These are phyloP conservation scores for Heteropelma amictum DNA, from an alignment of 2,888 invertebrate genomes.

Conservation along the genomic window DNA sequence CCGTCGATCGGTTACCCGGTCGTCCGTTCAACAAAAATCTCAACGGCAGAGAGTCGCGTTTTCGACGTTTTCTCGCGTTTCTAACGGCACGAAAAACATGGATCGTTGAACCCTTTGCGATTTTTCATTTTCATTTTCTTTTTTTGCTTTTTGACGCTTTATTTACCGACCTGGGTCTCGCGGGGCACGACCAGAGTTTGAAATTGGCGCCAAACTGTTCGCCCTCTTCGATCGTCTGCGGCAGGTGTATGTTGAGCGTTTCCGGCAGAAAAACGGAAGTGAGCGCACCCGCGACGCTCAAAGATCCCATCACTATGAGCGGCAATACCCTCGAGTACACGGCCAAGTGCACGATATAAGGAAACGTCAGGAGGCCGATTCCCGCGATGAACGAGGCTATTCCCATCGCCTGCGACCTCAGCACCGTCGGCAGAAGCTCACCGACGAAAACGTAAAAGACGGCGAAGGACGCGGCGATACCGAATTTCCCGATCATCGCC, in stretches of 20 bases:
- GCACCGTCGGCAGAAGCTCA: slow-evolving; percentile 83
- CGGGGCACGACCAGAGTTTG: slow-evolving; percentile 80
- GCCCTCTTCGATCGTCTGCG: slow-evolving; percentile 83
- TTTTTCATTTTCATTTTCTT: not conserved
- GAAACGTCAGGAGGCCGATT: slow-evolving; percentile 82
- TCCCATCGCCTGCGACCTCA: slow-evolving; percentile 84
- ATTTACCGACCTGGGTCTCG: slow-evolving; percentile 68
- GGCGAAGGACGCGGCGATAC: slow-evolving; percentile 84
- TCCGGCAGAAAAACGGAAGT: slow-evolving; percentile 83
- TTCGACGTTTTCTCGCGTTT: slow-evolving; percentile 51
- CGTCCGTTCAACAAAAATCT: slow-evolving; percentile 73
- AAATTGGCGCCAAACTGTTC: slow-evolving; percentile 82
- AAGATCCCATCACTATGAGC: slow-evolving; percentile 81
- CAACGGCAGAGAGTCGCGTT: slow-evolving; percentile 69
- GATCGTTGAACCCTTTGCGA: not conserved
- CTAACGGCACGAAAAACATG: slow-evolving; percentile 11
- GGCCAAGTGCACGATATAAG: slow-evolving; percentile 83
- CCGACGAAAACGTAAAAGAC: slow-evolving; percentile 86
- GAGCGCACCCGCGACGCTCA: slow-evolving; percentile 81
- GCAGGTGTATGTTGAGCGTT: slow-evolving; percentile 82
- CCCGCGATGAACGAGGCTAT: slow-evolving; percentile 83
- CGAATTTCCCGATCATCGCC: slow-evolving; percentile 84
- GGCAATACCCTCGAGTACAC: slow-evolving; percentile 82
- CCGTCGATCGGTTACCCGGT: slow-evolving; percentile 69
- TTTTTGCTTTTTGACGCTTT: not conserved